Conservation (phyloP, 2,113 vertebrate genomes). For the Corydoras maculifer region DNA sequence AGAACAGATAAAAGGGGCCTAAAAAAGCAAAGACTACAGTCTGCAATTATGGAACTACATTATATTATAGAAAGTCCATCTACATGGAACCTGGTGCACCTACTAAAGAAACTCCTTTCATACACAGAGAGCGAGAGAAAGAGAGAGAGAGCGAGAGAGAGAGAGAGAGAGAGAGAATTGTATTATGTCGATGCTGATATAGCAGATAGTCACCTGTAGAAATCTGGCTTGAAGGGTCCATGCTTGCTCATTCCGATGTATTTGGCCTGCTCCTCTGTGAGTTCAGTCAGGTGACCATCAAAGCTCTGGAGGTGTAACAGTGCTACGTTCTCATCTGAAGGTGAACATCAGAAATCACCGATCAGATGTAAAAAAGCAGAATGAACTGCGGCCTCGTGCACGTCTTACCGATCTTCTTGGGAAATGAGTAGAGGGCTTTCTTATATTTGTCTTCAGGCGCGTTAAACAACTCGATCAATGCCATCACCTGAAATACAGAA, state of each 20-base stretch:
- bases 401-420: slow-evolving; percentile 89
- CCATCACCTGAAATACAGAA: slow-evolving; percentile 63
- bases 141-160: too few relatives aligned
- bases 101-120: too few relatives aligned
- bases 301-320: slow-evolving; percentile 81
- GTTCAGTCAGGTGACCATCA: slow-evolving; percentile 80
- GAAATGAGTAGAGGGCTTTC: slow-evolving; percentile 84
- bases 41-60: too few relatives aligned
- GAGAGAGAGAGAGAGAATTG: background rate
- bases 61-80: too few relatives aligned
- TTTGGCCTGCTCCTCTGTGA: slow-evolving; percentile 81
- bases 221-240: slow-evolving; percentile 85
- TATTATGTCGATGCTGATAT: background rate
- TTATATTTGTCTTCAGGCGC: slow-evolving; percentile 87
- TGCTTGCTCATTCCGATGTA: slow-evolving; percentile 84
- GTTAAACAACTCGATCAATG: slow-evolving; percentile 85
- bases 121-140: background rate
- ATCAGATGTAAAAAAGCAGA: background rate
- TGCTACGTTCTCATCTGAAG: slow-evolving; percentile 84
- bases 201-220: slow-evolving; percentile 69
- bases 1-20: too few relatives aligned
- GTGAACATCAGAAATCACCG: accelerated
- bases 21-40: too few relatives aligned
- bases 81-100: too few relatives aligned
- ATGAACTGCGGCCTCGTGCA: background rate